Evolutionary conservation across 2,888 invertebrate species (phyloP).

Genomic region (Podotricha telesiphe): DNA sequence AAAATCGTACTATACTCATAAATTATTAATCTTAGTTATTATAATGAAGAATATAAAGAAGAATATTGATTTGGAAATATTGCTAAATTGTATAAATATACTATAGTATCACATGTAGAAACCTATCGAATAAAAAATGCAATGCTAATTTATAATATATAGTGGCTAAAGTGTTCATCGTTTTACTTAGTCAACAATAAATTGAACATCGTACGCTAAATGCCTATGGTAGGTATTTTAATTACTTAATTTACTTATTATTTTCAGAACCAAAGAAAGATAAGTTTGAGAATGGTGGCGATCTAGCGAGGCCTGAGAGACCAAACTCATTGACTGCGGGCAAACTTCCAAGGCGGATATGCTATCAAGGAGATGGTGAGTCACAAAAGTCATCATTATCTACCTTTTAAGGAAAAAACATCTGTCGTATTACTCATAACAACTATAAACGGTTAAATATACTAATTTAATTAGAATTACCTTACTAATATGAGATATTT

Average conservation of each 20-base stretch:
- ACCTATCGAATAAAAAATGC: too few species aligned
- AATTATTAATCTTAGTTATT: not conserved
- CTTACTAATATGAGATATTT: not conserved
- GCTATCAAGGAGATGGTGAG: conserved; percentile 90
- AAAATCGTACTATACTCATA: conserved; percentile 13
- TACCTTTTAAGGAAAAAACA: conserved; percentile 40
- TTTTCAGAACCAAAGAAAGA: conserved; percentile 96
- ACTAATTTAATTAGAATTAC: not conserved
- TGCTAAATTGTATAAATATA: too few species aligned
- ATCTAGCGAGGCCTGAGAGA: conserved; percentile 87
- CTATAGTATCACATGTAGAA: not conserved
- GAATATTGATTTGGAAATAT: not conserved
- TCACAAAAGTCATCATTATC: conserved; percentile 38
- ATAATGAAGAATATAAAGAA: not conserved
- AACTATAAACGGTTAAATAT: not conserved
- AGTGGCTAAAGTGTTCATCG: too few species aligned
- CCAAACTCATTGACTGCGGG: conserved; percentile 91
- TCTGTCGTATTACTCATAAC: conserved; percentile 29
- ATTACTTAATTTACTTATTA: conserved; percentile 36
- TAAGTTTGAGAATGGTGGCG: conserved; percentile 90
- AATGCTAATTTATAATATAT: too few species aligned
- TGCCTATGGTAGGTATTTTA: not conserved
- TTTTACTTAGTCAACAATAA: not conserved
- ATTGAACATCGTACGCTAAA: not conserved
- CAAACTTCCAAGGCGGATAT: conserved; percentile 90